Base-by-base conservation (phyloP, 2,888 invertebrate genomes). In the Nomada flava region DNA sequence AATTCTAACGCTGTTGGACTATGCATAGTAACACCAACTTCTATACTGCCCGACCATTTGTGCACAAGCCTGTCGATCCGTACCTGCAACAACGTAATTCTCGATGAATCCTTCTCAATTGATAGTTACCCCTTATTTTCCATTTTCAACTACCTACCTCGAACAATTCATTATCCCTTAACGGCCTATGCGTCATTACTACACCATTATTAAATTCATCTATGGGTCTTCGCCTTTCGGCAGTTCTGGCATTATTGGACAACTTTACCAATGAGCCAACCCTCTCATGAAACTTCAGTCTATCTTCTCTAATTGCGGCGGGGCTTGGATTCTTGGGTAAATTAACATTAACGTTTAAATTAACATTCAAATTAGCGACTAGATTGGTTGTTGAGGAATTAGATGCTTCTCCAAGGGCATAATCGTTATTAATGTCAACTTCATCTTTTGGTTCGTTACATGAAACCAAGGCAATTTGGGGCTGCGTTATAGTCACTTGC, bases 151-250 rank as follows among this genome's bases (percentile, higher is more conserved):
- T 5, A 1, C 26, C 36, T 86, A 95, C 95, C 93, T 99, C 98
- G 94, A 99, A 99, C 26, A 98, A 94, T 94, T 99, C 99, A 90
- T 98, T 97, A 92, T 98, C 98, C 81, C 96, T 95, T 4, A 99
- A 94, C 0, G 98, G 97, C 57, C 99, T 95, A 91, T 98, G 97
- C 2, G 98, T 98, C 97, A 99, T 98, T 1, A 98, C 98, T 2
- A 99, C 98, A 0, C 98, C 98, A 93, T 99, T 98, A 93, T 99
- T 98, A 93, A 98, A 99, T 93, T 99, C 98, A 91, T 98, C 98
- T 9, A 98, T 94, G 0, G 98, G 98, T 78, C 98, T 95, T 73
- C 97, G 95, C 79, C 99, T 95, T 92, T 98, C 98, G 0, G 98
- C 98, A 5, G 97, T 97, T 86, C 98, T 95, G 82, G 97, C 96